Base-by-base conservation (phyloP, 2,888 invertebrate genomes). In the Syrista parreyssii region DNA sequence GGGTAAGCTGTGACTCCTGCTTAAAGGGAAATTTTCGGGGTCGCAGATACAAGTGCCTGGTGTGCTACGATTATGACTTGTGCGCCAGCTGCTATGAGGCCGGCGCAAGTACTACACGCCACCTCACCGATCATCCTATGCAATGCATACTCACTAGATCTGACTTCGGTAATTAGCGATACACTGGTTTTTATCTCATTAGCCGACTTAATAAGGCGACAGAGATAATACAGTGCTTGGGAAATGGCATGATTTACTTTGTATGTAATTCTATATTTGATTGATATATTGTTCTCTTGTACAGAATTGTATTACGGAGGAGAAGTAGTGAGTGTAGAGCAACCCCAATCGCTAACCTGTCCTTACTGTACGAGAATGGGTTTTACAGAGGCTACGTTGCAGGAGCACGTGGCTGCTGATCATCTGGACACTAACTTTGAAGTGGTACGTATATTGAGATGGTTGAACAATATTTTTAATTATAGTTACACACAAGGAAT, bases 1-100 rank as follows among this genome's bases (percentile, higher is more conserved):
- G 99, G 94, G 99, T 99, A 92, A 99, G 98, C 95, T 99, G 99
- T 95, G 99, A 99, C 96, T 97, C 98, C 91, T 99, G 99, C 95
- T 95, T 98, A 93, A 98, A 98, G 94, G 97, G 97, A 92, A 98
- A 99, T 93, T 99, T 99, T 92, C 95, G 97, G 92, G 99, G 99
- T 89, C 96, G 98, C 92, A 96, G 99, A 89, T 99, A 98, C 93
- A 99, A 99, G 94, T 99, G 99, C 94, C 95, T 99, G 92, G 96
- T 98, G 90, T 99, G 99, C 93, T 98, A 98, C 93, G 99, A 99
- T 94, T 99, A 98, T 94, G 99, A 99, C 94, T 94, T 99, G 89
- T 99, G 99, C 93, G 97, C 98, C 89, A 95, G 96, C 89, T 99
- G 99, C 92, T 98, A 97, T 92, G 98, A 99, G 92, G 95, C 96